phyloP scores from a whole-genome alignment of 2,113 vertebrate genomes.

The Ceyx cyanopectus region DNA sequence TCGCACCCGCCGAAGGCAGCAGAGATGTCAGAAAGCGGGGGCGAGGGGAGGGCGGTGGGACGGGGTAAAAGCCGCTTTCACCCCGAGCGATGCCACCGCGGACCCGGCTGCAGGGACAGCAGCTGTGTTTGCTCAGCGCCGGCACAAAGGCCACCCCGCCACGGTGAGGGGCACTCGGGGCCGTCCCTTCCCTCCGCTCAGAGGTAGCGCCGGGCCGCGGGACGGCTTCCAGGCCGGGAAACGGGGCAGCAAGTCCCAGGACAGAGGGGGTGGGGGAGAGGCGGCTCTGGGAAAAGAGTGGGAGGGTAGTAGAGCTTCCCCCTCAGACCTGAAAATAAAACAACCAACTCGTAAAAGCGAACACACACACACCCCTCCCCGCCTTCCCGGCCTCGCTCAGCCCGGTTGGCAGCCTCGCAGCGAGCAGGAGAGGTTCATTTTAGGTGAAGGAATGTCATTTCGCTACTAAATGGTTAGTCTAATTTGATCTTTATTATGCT shows the following conservation, averaged over 20 bases:
- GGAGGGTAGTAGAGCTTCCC: not conserved
- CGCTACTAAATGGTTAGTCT: constrained; percentile 76
- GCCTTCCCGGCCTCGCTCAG: not conserved
- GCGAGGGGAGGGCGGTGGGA: not conserved
- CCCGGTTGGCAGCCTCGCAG: not conserved
- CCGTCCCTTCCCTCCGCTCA: not conserved
- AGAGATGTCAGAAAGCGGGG: not conserved
- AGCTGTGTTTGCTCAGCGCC: not conserved
- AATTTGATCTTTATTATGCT: constrained; percentile 72
- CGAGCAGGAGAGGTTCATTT: constrained; percentile 27
- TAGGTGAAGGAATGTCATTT: constrained; percentile 68
- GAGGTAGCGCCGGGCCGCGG: not conserved
- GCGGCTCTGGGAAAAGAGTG: not conserved
- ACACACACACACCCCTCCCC: too few relatives aligned
- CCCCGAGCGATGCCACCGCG: not conserved
- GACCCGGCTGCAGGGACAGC: not conserved
- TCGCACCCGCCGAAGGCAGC: too few relatives aligned
- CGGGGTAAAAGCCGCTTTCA: not conserved
- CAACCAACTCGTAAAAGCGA: not conserved
- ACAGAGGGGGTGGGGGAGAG: not conserved
- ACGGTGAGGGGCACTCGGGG: not conserved
- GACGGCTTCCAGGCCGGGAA: not conserved
- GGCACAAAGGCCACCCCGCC: not conserved
- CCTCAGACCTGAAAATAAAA: not conserved
- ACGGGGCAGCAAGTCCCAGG: not conserved